Evolutionary conservation across 1,140 invertebrate species (phyloP).

Genomic region (Ruditapes philippinarum): DNA sequence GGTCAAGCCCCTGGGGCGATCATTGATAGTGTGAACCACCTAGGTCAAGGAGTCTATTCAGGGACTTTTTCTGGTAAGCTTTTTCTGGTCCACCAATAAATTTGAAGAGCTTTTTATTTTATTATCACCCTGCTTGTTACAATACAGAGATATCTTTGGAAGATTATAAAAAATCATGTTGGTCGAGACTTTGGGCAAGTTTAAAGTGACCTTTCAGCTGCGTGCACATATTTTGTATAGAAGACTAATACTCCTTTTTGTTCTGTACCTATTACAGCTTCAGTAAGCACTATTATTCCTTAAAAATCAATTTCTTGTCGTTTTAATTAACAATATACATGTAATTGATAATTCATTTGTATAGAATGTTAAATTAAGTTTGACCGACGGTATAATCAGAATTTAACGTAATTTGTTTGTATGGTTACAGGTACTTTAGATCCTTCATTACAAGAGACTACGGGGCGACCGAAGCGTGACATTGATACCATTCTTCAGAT

Average conservation of each 20-base stretch:
- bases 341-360: too few species aligned
- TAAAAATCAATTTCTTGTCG: too few species aligned
- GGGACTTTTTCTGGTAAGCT: constrained; percentile 88
- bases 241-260: too few species aligned
- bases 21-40: constrained; percentile 97
- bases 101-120: background rate
- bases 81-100: background rate
- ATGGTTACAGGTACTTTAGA: constrained; percentile 94
- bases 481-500: constrained; percentile 99
- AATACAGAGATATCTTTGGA: too few species aligned
- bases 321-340: too few species aligned
- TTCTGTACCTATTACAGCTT: too few species aligned
- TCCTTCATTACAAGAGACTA: constrained; percentile 97
- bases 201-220: too few species aligned
- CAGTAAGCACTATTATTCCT: too few species aligned
- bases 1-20: constrained; percentile 90
- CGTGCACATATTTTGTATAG: too few species aligned
- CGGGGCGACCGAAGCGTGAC: constrained; percentile 96
- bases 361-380: too few species aligned
- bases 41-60: constrained; percentile 93
- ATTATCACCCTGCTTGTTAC: background rate
- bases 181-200: too few species aligned
- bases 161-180: too few species aligned
- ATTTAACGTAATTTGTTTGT: background rate
- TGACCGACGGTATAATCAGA: background rate